These are phyloP conservation scores for Eclectus roratus DNA, from an alignment of 2,113 vertebrate species.

Conservation along the genomic window DNA sequence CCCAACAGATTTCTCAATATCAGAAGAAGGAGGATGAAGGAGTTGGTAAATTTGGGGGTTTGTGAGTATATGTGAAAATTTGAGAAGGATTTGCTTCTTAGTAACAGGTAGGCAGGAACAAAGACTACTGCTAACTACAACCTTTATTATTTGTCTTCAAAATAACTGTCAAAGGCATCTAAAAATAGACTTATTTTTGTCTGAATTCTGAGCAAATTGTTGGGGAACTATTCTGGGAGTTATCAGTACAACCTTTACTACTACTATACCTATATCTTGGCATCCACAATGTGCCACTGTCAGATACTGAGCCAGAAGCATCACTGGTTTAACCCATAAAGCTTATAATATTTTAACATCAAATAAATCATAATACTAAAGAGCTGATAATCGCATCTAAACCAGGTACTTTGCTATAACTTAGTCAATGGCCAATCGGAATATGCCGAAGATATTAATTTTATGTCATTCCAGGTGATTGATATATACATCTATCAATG, in stretches of 20 bases:
- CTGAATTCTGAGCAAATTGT: not conserved
- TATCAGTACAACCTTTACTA: not conserved
- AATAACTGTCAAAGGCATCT: not conserved
- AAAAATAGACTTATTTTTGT: conserved; percentile 4
- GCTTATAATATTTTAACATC: not conserved
- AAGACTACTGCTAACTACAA: not conserved
- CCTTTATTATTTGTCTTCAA: conserved; percentile 22
- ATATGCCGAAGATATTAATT: not conserved
- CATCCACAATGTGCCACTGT: not conserved
- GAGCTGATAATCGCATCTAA: not conserved
- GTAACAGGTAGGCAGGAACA: not conserved
- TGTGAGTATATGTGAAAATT: not conserved
- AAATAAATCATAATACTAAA: not conserved
- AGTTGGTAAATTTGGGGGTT: not conserved
- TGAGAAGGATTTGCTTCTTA: not conserved
- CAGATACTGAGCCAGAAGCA: not conserved
- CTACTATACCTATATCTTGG: not conserved
- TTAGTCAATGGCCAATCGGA: not conserved
- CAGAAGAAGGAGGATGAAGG: not conserved
- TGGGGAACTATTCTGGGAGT: not conserved
- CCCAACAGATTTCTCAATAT: not conserved
- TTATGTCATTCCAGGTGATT: not conserved
- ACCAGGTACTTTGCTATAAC: not conserved
- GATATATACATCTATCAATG: not conserved
- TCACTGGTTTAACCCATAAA: not conserved